Evolutionary conservation across 2,797 vertebrate species (phyloP).

Genomic region (Synanceia verrucosa): DNA sequence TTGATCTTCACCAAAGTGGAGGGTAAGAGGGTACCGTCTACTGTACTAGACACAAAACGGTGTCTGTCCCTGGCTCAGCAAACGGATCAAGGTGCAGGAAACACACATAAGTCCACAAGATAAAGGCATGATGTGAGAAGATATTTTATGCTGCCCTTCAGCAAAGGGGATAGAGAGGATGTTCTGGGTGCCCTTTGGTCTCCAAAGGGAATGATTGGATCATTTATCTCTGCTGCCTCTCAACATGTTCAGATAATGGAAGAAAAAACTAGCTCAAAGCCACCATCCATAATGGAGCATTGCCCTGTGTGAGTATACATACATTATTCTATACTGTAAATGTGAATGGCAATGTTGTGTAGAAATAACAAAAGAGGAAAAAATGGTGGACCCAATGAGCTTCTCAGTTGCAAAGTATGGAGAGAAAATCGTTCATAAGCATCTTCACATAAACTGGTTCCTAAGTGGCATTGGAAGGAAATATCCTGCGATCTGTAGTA

Average conservation of each 20-base stretch:
- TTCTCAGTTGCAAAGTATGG: background rate
- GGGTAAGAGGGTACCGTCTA: background rate
- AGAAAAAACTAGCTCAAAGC: background rate
- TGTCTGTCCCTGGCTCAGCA: background rate
- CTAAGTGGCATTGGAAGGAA: background rate
- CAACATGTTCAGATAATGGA: slow-evolving; percentile 4
- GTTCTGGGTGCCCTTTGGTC: background rate
- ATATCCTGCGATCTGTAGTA: background rate
- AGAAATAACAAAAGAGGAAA: background rate
- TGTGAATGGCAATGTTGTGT: background rate
- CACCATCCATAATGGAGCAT: background rate
- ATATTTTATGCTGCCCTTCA: background rate
- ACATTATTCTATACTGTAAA: background rate
- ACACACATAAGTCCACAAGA: background rate
- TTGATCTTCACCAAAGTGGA: background rate
- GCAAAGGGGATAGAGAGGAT: background rate
- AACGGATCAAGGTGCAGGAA: background rate
- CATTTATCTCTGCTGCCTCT: slow-evolving; percentile 20
- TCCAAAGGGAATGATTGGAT: background rate
- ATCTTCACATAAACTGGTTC: background rate
- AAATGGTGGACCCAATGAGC: background rate
- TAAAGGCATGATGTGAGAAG: background rate
- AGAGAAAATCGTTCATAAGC: accelerated
- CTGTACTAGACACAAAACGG: background rate
- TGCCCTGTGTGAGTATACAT: background rate